Base-by-base conservation (phyloP, 2,797 vertebrate species). In the Microctenopoma stevenorrisi region DNA sequence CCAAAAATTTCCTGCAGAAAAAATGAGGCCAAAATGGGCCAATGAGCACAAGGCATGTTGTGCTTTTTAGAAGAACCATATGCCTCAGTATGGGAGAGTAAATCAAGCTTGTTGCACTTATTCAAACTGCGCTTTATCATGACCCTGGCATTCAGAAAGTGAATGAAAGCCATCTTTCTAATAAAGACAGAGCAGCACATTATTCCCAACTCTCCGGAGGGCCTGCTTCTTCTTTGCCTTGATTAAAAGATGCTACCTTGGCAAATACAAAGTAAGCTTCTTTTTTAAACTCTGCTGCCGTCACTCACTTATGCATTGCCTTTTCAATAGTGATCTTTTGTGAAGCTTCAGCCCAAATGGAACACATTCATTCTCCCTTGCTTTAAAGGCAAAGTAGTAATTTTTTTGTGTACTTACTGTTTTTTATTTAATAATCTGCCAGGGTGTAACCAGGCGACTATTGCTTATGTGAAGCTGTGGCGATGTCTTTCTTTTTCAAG, bases 191-290 rank as follows among this genome's bases (percentile, higher is more conserved):
- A 68, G 71, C 47, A 46, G 63, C 48, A 55, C 40, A 81, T 83
- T 88, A 71, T 85, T 79, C 61, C 53, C 7, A 10, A 58, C 50
- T 74, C 72, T 79, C 82, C 77, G 72, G 72, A 88, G 81, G 77
- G 75, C 76, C 79, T 56, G 68, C 52, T 72, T 68, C 73, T 42
- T 68, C 73, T 79, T 61, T 53, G 72, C 48, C 58, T 64, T 38
- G 59, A 89, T 87, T 81, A 90, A 90, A 89, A 88, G 85, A 87
- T 74, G 66, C 74, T 85, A 79, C 85, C 83, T 86, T 86, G 71
- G 81, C 75, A 79, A 78, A 91, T 82, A 85, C 69, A 18, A 79
- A 81, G 75, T 40, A 33, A 80, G 71, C 30, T 64, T 73, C 64
- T 81, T 86, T 86, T 84, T 86, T 59, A 75, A 68, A 53, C 57